Evolutionary conservation across 2,888 invertebrate genomes (phyloP).

Genomic region (Chrysodeixis includens): DNA sequence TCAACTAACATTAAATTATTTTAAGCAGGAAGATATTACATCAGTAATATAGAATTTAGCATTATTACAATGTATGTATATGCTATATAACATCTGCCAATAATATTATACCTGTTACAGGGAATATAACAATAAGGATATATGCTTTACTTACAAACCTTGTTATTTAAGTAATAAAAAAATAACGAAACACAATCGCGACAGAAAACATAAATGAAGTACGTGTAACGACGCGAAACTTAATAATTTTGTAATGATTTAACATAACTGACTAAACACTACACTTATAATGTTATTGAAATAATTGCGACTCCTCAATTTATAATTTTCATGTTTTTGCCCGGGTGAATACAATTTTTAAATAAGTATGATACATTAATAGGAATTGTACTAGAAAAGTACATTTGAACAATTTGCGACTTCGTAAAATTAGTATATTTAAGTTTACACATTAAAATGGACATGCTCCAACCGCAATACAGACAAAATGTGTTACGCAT

Average conservation of each 20-base stretch:
- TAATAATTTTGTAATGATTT: constrained; percentile 33
- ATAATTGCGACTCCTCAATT: constrained; percentile 36
- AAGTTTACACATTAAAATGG: constrained; percentile 50
- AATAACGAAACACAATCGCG: constrained; percentile 46
- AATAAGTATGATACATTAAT: constrained; percentile 36
- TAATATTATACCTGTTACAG: constrained; percentile 39
- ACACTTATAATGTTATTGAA: constrained; percentile 36
- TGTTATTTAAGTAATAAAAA: constrained; percentile 30
- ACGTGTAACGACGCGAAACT: constrained; percentile 44
- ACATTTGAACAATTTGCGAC: constrained; percentile 50
- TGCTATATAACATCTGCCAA: constrained; percentile 56
- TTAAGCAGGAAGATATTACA: constrained; percentile 48
- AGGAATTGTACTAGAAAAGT: constrained; percentile 31
- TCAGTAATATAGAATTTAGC: constrained; percentile 50
- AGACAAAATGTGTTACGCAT: constrained; percentile 44
- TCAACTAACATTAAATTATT: constrained; percentile 51
- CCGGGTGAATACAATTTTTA: constrained; percentile 43
- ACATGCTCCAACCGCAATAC: constrained; percentile 44
- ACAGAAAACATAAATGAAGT: constrained; percentile 43
- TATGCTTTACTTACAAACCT: constrained; percentile 41
- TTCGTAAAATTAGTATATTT: constrained; percentile 56
- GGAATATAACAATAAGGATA: constrained; percentile 39
- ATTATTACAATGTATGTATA: constrained; percentile 49
- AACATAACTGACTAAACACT: constrained; percentile 52
- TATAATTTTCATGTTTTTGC: constrained; percentile 40